Conservation (phyloP, 1,140 invertebrate genomes). For the Brachionus koreanus region DNA sequence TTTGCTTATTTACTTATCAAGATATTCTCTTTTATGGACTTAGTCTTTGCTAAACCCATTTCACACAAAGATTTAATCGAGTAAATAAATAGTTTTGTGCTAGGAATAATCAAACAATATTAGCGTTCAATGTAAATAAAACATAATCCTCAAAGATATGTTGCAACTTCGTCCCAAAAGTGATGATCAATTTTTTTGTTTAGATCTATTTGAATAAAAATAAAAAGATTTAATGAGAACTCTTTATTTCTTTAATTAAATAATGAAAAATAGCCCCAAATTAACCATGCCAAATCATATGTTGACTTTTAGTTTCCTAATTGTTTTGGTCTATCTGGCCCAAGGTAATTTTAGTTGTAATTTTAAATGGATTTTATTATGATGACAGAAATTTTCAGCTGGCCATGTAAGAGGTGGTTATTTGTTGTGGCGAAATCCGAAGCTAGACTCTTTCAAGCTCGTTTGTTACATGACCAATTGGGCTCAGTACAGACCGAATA, state of each 20-base stretch:
- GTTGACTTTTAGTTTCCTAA: neutral
- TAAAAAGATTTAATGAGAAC: neutral
- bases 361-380: neutral
- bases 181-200: neutral
- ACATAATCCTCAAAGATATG: constrained; percentile 15
- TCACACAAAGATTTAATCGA: constrained; percentile 23
- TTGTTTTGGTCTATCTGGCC: neutral
- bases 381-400: neutral
- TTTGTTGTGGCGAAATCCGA: constrained; percentile 25
- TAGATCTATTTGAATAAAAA: neutral
- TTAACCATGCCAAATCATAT: neutral
- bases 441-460: constrained; percentile 45
- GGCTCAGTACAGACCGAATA: constrained; percentile 78
- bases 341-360: neutral
- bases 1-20: neutral
- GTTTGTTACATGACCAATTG: constrained; percentile 90
- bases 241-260: neutral
- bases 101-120: neutral
- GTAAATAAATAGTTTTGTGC: constrained; percentile 6
- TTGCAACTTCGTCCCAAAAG: neutral
- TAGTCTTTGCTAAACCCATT: constrained; percentile 34
- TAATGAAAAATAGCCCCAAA: neutral
- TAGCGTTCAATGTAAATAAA: constrained; percentile 1
- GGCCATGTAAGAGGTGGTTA: constrained; percentile 14
- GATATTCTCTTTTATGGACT: neutral